phyloP scores from a whole-genome alignment of 2,797 vertebrate genomes.

The Spea hammondii region DNA sequence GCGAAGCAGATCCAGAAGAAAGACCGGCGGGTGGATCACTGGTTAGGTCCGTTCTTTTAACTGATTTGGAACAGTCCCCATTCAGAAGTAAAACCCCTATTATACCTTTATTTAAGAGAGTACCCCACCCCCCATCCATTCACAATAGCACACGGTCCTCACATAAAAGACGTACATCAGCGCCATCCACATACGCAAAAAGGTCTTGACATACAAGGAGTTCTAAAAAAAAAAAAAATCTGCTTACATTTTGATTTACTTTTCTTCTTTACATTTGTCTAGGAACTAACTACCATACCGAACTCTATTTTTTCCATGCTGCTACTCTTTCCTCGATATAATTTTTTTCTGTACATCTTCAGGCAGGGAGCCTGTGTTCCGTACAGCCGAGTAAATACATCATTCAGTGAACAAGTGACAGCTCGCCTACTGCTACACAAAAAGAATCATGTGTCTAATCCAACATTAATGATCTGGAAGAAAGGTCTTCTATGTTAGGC shows the following conservation, averaged over 20 bases:
- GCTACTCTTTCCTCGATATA: neutral
- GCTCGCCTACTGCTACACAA: constrained; percentile 31
- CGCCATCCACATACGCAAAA: too few relatives aligned
- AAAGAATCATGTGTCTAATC: constrained; percentile 37
- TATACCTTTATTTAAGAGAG: too few relatives aligned
- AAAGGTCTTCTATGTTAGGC: constrained; percentile 19
- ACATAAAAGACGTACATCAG: too few relatives aligned
- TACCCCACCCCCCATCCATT: too few relatives aligned
- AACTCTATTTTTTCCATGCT: neutral
- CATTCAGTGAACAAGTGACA: constrained; percentile 41
- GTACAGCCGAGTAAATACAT: constrained; percentile 22
- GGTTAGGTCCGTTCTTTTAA: too few relatives aligned
- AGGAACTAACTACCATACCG: neutral
- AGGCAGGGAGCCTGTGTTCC: neutral
- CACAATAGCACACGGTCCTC: too few relatives aligned
- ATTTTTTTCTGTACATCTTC: constrained; percentile 1
- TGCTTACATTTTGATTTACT: neutral
- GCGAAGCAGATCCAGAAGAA: too few relatives aligned
- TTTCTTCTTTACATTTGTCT: neutral
- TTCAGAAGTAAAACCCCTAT: too few relatives aligned
- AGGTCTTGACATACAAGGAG: too few relatives aligned
- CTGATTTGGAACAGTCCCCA: too few relatives aligned
- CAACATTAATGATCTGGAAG: constrained; percentile 25
- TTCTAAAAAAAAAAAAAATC: neutral
- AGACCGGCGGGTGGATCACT: too few relatives aligned